Base-by-base conservation (phyloP, 2,113 vertebrate species). In the Otis tarda region DNA sequence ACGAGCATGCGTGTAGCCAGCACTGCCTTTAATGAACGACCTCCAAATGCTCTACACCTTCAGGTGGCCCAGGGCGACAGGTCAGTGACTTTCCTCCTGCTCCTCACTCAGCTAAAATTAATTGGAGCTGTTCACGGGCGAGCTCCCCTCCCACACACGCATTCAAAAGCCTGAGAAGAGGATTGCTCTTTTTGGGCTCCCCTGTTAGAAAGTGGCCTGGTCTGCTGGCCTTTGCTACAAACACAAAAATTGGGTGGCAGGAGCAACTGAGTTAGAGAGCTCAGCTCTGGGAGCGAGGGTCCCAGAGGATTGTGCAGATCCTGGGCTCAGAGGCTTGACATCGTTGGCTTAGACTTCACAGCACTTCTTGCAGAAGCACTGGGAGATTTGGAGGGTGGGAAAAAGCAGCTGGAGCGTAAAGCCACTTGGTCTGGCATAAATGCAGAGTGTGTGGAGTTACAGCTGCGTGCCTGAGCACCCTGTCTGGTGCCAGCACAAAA, bases 331-430 rank as follows among this genome's bases (percentile, higher is more conserved):
- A 87, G 56, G 24, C 47, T 77, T 67, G 27, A 15, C 2, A 0
- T 69, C 24, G 16, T 76, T 83, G 50, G 22, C 35, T 67, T 85
- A 57, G 82, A 55, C 31, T 77, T 81, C 78, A 80, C 41, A 88
- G 59, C 28, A 13, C 41, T 73, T 83, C 56, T 74, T 0, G 0
- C 31, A 75, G 85, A 70, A 83, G 25, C n/a, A 18, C 25, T 70
- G 55, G 27, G 39, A 96, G 67, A 64, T 83, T 67, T 68, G 43
- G 35, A 90, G 49, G 49, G 77, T 79, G 70, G 50, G 75, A 89
- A 87, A 80, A 90, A 93, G 76, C 64, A 90, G 90, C 49, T 60
- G 60, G 65, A 94, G 69, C 83, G 76, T 83, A 96, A 96, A 94
- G 68, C 28, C 67, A 14, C 41, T 65, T 76, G 78, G 20, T 83